phyloP scores from a whole-genome alignment of 2,888 invertebrate species.

The Agrotis clavis region DNA sequence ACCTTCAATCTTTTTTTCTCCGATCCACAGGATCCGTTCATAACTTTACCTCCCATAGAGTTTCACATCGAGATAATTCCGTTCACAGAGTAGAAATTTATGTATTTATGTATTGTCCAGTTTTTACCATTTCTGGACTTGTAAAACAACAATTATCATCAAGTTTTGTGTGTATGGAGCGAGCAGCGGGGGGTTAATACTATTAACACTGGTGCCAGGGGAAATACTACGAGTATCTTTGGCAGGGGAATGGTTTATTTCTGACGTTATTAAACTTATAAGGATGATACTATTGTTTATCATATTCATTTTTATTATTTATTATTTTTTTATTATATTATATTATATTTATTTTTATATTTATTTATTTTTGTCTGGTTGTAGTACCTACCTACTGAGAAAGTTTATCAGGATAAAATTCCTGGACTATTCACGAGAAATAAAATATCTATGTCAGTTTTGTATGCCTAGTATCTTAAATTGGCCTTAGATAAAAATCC shows the following conservation, averaged over 20 bases:
- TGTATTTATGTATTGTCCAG: conserved; percentile 10
- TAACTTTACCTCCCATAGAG: conserved; percentile 1
- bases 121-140: conserved; percentile 26
- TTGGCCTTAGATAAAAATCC: no score
- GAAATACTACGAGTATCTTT: not conserved
- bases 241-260: not conserved
- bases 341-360: not conserved
- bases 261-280: not conserved
- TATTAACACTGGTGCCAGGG: not conserved
- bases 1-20: not conserved
- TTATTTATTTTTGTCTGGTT: not conserved
- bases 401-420: no score
- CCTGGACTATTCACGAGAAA: no score
- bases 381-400: no score
- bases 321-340: not conserved
- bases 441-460: no score
- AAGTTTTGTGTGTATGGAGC: not conserved
- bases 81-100: conserved; percentile 1
- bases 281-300: not conserved
- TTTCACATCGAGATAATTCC: conserved; percentile 17
- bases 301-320: not conserved
- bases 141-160: conserved; percentile 32
- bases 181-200: conserved; percentile 7
- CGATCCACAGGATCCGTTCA: not conserved
- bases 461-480: no score